These are phyloP conservation scores for Pycnomerus fuliginosus DNA, from an alignment of 2,888 invertebrate species.

Conservation along the genomic window DNA sequence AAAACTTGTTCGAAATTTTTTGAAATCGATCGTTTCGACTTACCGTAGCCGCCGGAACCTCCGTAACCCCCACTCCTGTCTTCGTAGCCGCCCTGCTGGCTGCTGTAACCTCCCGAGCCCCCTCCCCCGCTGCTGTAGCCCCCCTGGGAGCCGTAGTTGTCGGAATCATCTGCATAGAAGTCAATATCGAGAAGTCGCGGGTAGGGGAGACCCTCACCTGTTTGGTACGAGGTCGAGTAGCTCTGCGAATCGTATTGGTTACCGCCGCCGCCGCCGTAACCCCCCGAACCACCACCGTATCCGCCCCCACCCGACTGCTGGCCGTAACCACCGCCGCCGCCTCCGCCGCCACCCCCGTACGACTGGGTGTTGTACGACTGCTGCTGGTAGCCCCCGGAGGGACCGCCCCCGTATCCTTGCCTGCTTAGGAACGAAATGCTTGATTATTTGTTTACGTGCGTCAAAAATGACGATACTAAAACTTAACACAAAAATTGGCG, in stretches of 20 bases:
- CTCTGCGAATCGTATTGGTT: conserved; percentile 19
- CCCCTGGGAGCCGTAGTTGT: conserved; percentile 16
- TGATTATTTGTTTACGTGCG: too few species aligned
- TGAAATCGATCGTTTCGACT: conserved; percentile 19
- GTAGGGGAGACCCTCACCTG: conserved; percentile 14
- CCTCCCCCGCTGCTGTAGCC: conserved; percentile 20
- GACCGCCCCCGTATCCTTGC: conserved; percentile 25
- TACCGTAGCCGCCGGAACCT: conserved; percentile 35
- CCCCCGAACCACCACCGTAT: conserved; percentile 17
- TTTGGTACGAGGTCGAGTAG: conserved; percentile 21
- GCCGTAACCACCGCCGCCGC: conserved; percentile 19
- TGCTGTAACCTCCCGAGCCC: conserved; percentile 18
- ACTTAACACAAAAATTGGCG: too few species aligned
- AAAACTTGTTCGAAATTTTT: too few species aligned
- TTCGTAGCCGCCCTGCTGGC: conserved; percentile 17
- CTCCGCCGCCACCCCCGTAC: conserved; percentile 14
- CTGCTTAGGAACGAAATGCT: conserved; percentile 9
- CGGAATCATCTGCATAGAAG: conserved; percentile 1
- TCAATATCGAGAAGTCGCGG: too few species aligned
- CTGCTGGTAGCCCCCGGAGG: conserved; percentile 24
- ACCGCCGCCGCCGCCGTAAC: conserved; percentile 6
- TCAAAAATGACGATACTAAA: too few species aligned
- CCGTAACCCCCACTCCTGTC: conserved; percentile 22
- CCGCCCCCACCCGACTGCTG: conserved; percentile 15
- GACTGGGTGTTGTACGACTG: conserved; percentile 29